These are phyloP conservation scores for Theristicus caerulescens DNA, from an alignment of 2,113 vertebrate genomes.

Conservation along the genomic window DNA sequence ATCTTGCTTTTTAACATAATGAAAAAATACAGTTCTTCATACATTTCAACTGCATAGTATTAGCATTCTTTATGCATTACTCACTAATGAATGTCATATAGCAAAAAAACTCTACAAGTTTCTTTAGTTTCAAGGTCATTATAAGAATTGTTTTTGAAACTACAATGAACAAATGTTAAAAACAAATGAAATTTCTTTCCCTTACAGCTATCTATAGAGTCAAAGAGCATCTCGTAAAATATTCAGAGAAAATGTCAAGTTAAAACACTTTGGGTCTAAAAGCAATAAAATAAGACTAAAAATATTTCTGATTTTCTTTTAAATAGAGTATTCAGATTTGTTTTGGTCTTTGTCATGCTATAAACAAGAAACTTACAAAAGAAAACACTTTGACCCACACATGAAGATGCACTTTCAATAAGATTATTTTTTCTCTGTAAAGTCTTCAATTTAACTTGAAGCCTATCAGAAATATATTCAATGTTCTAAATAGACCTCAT, in stretches of 20 bases:
- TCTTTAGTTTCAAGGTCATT: slow-evolving; percentile 55
- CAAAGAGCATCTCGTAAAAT: slow-evolving; percentile 6
- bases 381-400: not conserved
- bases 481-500: not conserved
- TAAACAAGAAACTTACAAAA: not conserved
- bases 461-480: not conserved
- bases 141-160: slow-evolving; percentile 44
- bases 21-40: slow-evolving; percentile 25
- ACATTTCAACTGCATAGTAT: not conserved
- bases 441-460: not conserved
- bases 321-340: not conserved
- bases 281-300: not conserved
- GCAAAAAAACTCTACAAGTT: slow-evolving; percentile 26
- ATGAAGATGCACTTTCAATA: not conserved
- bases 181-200: not conserved
- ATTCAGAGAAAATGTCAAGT: slow-evolving; percentile 36
- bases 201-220: slow-evolving; percentile 34
- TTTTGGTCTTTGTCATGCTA: not conserved
- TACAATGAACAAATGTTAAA: slow-evolving; percentile 14
- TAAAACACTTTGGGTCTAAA: slow-evolving; percentile 17
- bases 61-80: slow-evolving; percentile 50
- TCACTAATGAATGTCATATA: slow-evolving; percentile 55
- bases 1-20: not conserved
- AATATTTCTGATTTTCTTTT: not conserved
- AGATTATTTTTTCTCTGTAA: not conserved